These are phyloP conservation scores for Saguinus imperator DNA, from an alignment of 2,113 vertebrate species.

Conservation along the genomic window DNA sequence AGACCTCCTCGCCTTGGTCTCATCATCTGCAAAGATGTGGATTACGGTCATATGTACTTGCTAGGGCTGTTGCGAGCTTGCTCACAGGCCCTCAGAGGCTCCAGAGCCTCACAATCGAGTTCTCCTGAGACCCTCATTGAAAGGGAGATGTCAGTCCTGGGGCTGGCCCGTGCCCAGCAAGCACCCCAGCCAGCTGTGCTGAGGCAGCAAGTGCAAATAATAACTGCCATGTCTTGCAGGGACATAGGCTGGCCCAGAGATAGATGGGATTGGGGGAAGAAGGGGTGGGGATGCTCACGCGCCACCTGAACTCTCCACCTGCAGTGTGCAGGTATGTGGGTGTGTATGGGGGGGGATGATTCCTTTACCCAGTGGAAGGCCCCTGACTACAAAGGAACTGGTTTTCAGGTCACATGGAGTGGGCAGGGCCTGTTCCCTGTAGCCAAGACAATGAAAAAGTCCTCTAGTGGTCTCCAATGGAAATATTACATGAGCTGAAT, in stretches of 20 bases:
- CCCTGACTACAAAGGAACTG: neutral
- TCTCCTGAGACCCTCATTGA: neutral
- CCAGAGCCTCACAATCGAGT: neutral
- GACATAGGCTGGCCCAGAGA: neutral
- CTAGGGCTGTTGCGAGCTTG: neutral
- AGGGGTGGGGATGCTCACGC: neutral
- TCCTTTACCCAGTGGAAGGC: neutral
- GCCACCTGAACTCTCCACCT: neutral
- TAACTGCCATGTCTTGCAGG: slow-evolving; percentile 22
- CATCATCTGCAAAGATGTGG: neutral
- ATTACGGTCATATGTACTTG: neutral
- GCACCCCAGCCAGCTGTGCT: neutral
- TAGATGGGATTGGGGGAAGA: neutral
- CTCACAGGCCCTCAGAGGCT: neutral
- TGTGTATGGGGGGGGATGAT: too few relatives aligned
- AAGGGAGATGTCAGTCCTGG: neutral
- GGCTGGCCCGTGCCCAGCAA: neutral
- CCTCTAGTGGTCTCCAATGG: neutral
- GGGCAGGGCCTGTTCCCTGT: neutral
- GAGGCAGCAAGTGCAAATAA: slow-evolving; percentile 58
- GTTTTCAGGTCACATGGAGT: neutral
- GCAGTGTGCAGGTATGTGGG: neutral
- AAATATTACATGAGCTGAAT: neutral
- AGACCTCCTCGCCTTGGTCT: neutral
- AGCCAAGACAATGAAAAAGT: neutral